Evolutionary conservation across 1,140 invertebrate genomes (phyloP).

Genomic region (Bursaphelenchus mucronatus): DNA sequence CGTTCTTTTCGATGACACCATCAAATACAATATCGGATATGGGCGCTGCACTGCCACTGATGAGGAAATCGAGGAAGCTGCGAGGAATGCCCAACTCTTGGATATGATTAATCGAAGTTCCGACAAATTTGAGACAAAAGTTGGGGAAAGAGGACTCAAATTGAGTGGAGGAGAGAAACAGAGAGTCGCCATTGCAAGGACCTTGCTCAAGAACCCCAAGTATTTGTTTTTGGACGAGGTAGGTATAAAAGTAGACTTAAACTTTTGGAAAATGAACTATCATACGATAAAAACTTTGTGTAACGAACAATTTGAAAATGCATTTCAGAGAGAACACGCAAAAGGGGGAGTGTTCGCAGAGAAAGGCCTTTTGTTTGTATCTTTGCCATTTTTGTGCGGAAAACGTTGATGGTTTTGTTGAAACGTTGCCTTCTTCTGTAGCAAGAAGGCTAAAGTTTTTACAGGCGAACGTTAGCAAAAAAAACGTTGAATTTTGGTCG

Average conservation of each 20-base stretch:
- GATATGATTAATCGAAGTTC: not conserved
- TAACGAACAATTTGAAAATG: no score
- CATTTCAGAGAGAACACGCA: no score
- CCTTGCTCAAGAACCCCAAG: not conserved
- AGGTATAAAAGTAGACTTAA: conserved; percentile 10
- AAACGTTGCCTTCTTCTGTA: no score
- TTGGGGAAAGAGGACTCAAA: not conserved
- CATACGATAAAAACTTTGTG: no score
- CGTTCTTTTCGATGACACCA: conserved; percentile 83
- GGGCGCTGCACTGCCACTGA: conserved; percentile 73
- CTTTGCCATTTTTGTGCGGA: no score
- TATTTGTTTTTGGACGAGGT: conserved; percentile 67
- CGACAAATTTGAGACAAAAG: not conserved
- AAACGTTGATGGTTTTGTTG: no score
- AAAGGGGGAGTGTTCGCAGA: no score
- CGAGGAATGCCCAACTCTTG: conserved; percentile 72
- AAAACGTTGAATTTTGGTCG: no score
- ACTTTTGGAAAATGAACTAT: no score
- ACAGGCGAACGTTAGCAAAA: no score
- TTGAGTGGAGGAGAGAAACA: conserved; percentile 2
- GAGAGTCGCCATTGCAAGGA: not conserved
- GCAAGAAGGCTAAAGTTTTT: no score
- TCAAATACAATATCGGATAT: conserved; percentile 90
- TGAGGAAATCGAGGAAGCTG: conserved; percentile 77
- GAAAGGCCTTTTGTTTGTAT: no score